Base-by-base conservation (phyloP, 2,797 vertebrate genomes). In the Sebastes reedi region DNA sequence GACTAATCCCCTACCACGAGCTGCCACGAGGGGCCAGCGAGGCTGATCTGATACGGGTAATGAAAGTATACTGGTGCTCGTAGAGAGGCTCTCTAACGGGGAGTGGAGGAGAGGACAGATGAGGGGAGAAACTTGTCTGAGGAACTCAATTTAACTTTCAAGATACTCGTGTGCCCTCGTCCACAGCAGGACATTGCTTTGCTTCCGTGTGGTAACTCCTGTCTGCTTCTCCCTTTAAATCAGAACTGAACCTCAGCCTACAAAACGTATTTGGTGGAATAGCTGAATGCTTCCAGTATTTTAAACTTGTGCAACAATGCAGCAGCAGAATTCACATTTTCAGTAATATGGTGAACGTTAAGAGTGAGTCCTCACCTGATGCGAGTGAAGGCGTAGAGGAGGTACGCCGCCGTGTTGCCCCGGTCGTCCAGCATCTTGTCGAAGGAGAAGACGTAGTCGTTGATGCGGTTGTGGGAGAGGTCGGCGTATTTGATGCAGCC, bases 351-450 rank as follows among this genome's bases (percentile, higher is more conserved):
- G 5, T 5, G 22, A 30, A 4, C 22, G 4, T 24, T 0, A 4
- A n/a, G n/a, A n/a, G n/a, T n/a, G 18, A 25, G 3, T 0, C 27
- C 70, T 77, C 59, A 98, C 97, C 97, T 97, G 95, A 99, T 99
- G 67, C 98, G 97, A 1, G 98, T 99, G 92, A 98, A 97, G 59
- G 98, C 98, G 1, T 99, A 99, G 10, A 99, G 95, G 69, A 99
- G 94, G 69, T 99, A 99, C 0, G 98, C 98, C 1, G 98, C 98
- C 0, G 98, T 99, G 92, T 99, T 99, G 50, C 98, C 98, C 75
- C 97, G 91, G 94, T 99, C 98, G 7, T 99, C 98, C 87, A 99
- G 93, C 98, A 99, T 99, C 93, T 99, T 99, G 95, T 99, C 98
- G 13, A 99, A 99, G 39, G 98, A 99, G 95, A 99, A 99, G 55